Evolutionary conservation across 2,888 invertebrate species (phyloP).

Genomic region (Drosophila leonis): DNA sequence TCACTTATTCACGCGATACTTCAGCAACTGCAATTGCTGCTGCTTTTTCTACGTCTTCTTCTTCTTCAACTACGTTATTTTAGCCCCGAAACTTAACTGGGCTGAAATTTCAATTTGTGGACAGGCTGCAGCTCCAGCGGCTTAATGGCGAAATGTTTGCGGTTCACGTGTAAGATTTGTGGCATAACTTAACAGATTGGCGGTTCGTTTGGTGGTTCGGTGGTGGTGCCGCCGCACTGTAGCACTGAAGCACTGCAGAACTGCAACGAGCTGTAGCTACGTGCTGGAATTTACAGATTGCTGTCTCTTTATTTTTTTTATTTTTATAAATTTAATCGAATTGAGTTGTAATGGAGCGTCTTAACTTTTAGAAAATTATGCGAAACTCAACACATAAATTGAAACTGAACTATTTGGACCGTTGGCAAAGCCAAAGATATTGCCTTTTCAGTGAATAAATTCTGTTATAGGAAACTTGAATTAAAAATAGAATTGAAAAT

Average conservation of each 20-base stretch:
- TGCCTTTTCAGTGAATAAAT: no score
- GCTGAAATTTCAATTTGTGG: slow-evolving; percentile 53
- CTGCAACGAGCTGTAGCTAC: slow-evolving; percentile 19
- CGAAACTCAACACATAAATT: not conserved
- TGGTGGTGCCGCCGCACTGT: not conserved
- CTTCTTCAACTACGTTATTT: not conserved
- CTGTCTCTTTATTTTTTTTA: not conserved
- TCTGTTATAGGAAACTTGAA: not conserved
- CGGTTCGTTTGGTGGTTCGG: slow-evolving; percentile 11
- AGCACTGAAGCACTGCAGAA: not conserved
- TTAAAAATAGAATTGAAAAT: not conserved
- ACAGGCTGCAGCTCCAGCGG: slow-evolving; percentile 13
- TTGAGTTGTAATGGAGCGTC: slow-evolving; percentile 1
- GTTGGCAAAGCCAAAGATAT: not conserved
- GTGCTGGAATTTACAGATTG: slow-evolving; percentile 51
- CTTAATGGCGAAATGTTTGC: slow-evolving; percentile 48
- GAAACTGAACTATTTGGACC: not conserved
- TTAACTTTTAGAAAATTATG: not conserved
- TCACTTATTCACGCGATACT: slow-evolving; percentile 31
- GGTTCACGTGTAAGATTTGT: slow-evolving; percentile 70
- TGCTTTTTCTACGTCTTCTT: slow-evolving; percentile 2
- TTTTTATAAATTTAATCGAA: not conserved
- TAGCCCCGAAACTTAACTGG: slow-evolving; percentile 45
- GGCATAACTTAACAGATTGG: slow-evolving; percentile 49
- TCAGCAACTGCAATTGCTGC: not conserved